Percentiles rank a stretch among this genome's conserved stretches.
Conservation (phyloP, 2,888 invertebrate species). For the Himalopsyche tibetana region DNA sequence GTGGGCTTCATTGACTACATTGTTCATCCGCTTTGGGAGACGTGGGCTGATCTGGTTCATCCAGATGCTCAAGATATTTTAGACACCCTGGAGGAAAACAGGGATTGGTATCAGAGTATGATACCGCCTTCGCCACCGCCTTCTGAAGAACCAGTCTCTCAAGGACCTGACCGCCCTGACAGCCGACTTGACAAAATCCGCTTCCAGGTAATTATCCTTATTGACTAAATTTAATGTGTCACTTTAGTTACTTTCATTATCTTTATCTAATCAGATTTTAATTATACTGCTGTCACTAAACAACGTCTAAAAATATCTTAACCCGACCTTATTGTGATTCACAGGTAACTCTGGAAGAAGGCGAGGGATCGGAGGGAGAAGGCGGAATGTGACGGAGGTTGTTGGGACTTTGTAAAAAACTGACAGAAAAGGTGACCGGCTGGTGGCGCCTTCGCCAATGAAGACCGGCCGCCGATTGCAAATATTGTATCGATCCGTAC, state of each 20-base stretch:
- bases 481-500: constrained; percentile 17
- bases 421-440: constrained; percentile 92
- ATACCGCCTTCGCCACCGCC: constrained; percentile 94
- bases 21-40: constrained; percentile 99
- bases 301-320: not conserved
- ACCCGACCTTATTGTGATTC: not conserved
- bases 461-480: constrained; percentile 54
- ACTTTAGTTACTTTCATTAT: not conserved
- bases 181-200: constrained; percentile 84
- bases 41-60: constrained; percentile 99
- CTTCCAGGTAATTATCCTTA: constrained; percentile 78
- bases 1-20: constrained; percentile 99
- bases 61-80: constrained; percentile 99
- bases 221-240: not conserved
- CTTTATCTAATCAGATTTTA: too few species aligned
- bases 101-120: constrained; percentile 97
- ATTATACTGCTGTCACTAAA: too few species aligned
- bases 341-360: constrained; percentile 92
- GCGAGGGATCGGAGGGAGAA: constrained; percentile 82
- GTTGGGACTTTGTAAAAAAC: constrained; percentile 92
- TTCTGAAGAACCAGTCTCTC: constrained; percentile 77
- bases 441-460: constrained; percentile 91
- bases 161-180: constrained; percentile 72
- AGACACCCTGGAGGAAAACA: constrained; percentile 98
- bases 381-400: constrained; percentile 95